Evolutionary conservation across 2,113 vertebrate species (phyloP), one percentile per base, ranked within the genome.

Genomic region (Alethe castanea): DNA sequence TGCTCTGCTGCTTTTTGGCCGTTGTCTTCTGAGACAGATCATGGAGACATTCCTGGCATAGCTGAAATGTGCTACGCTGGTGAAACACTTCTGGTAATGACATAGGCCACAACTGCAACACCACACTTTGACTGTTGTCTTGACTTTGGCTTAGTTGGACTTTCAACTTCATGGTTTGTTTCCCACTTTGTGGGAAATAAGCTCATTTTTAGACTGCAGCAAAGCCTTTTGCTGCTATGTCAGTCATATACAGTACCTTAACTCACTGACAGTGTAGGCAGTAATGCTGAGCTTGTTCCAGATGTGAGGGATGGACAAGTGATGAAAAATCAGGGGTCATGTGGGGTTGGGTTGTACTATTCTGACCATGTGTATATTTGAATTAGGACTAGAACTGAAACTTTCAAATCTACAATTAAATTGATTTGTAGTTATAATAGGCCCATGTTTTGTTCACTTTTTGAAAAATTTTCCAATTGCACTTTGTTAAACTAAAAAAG

Each of bases 31-130:
- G 36, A 53, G 17, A 45, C 56, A 70, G 42, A 47, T 12, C 19
- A 65, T 50, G 24, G 42, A 62, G 78, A 20, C 19, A 25, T 88
- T 38, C 18, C 5, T 2, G 1, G 17, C 31, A 7, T 4, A 64
- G 14, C 1, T 79, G 61, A 45, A 76, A 62, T 57, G 14, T 48
- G 24, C 31, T 56, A 3, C 1, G 0, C 13, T 45, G 19, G 3
- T 71, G 19, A 62, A 79, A 74, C 13, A 3, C 8, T 81, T 57
- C 9, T 47, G 48, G 23, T 59, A 9, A 10, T 70, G 61, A 33
- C 12, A 12, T 4, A 50, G 12, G 7, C 33, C 25, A 47, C 19
- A 54, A 3, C 25, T 86, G 26, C 25, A 76, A 80, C 40, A 33
- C 35, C 22, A 42, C 14, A 2, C 23, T 67, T 80, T 10, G 9